Conservation (phyloP, 1,140 invertebrate species). For the Sinella curviseta region DNA sequence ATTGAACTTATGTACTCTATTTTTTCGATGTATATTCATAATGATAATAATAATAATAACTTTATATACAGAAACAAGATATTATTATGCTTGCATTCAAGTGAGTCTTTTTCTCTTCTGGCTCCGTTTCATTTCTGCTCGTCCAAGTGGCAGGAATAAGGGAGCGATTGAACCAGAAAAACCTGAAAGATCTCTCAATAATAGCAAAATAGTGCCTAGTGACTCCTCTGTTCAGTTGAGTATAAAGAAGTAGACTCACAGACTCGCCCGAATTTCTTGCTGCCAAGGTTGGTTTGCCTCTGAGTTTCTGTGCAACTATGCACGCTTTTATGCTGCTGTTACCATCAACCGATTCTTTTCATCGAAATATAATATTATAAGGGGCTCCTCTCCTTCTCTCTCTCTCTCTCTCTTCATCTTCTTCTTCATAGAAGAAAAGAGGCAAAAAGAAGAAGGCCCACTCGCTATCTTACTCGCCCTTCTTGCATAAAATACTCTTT, state of each 20-base stretch:
- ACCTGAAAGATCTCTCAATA: conserved; percentile 19
- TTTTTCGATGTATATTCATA: too few relatives aligned
- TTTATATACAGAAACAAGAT: too few relatives aligned
- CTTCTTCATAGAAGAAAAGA: too few relatives aligned
- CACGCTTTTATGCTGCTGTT: neutral
- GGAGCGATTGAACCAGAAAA: conserved; percentile 9
- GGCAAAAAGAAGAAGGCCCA: too few relatives aligned
- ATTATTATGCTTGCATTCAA: neutral
- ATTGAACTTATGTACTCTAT: too few relatives aligned
- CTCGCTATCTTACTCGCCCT: too few relatives aligned
- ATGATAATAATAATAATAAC: too few relatives aligned
- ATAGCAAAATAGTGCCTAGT: neutral
- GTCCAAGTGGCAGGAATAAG: neutral
- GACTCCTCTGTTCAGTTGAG: neutral
- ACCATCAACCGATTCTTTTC: neutral
- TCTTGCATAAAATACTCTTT: too few relatives aligned
- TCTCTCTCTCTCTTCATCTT: too few relatives aligned
- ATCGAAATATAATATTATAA: neutral
- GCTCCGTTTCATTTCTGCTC: conserved; percentile 6
- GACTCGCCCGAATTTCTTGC: neutral
- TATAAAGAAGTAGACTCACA: neutral
- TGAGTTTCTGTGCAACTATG: neutral
- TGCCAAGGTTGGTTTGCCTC: neutral
- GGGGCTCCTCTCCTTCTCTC: too few relatives aligned
- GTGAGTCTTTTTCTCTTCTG: neutral